Evolutionary conservation across 1,140 invertebrate species (phyloP).

Genomic region (Anastrepha ludens): DNA sequence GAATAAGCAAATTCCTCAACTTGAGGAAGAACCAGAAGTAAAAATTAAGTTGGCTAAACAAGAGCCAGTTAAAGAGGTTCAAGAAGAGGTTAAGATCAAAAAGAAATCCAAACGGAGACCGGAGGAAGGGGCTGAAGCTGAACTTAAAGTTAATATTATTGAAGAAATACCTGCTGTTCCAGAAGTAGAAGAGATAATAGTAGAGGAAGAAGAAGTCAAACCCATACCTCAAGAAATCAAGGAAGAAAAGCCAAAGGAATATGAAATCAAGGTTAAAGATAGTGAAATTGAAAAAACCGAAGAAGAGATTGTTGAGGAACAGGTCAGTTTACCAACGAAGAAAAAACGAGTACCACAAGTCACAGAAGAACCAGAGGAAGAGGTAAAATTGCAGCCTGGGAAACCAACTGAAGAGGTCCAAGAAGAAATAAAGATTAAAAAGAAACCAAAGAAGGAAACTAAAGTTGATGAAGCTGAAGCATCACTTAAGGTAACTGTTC

Average conservation of each 20-base stretch:
- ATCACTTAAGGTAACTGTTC: slow-evolving; percentile 64
- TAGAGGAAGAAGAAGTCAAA: slow-evolving; percentile 34
- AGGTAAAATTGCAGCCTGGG: slow-evolving; percentile 64
- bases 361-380: slow-evolving; percentile 60
- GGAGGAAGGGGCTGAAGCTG: slow-evolving; percentile 67
- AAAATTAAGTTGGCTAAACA: slow-evolving; percentile 60
- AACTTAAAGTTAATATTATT: slow-evolving; percentile 66
- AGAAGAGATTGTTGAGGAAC: slow-evolving; percentile 65
- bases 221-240: slow-evolving; percentile 24
- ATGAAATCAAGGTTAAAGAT: slow-evolving; percentile 62
- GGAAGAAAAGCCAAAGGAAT: slow-evolving; percentile 48
- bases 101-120: slow-evolving; percentile 68
- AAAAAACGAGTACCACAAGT: slow-evolving; percentile 63
- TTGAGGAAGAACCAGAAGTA: slow-evolving; percentile 60
- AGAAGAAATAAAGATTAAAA: slow-evolving; percentile 66
- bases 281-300: slow-evolving; percentile 64
- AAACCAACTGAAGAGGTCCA: slow-evolving; percentile 69
- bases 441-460: slow-evolving; percentile 65
- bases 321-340: slow-evolving; percentile 65
- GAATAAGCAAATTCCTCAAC: slow-evolving; percentile 60
- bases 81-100: slow-evolving; percentile 61
- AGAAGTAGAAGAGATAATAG: slow-evolving; percentile 57
- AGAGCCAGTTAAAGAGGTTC: slow-evolving; percentile 64
- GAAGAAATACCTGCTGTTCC: slow-evolving; percentile 60
- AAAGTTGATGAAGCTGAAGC: slow-evolving; percentile 63